Percentiles rank a stretch among this genome's conserved stretches.
Conservation (phyloP, 2,888 invertebrate species). For the Lithosia quadra region DNA sequence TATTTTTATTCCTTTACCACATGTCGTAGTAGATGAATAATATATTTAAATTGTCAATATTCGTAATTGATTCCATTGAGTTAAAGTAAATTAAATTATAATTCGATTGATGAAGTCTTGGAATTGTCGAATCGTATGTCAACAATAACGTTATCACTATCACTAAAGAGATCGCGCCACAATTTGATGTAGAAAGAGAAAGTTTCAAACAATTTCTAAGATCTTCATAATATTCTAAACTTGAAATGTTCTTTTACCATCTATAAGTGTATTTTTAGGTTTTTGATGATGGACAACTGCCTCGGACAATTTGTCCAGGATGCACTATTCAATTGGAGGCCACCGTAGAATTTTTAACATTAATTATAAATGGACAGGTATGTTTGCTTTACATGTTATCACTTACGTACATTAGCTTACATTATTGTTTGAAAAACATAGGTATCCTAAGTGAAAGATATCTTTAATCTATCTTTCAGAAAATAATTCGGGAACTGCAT, state of each 20-base stretch:
- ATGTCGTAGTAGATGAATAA: neutral
- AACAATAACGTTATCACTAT: slow-evolving; percentile 17
- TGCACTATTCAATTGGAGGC: slow-evolving; percentile 92
- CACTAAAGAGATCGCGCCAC: slow-evolving; percentile 32
- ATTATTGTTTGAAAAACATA: neutral
- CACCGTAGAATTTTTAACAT: slow-evolving; percentile 91
- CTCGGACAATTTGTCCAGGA: slow-evolving; percentile 91
- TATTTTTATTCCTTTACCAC: neutral
- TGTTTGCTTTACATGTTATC: slow-evolving; percentile 9
- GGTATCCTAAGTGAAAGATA: neutral
- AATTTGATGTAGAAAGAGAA: slow-evolving; percentile 10
- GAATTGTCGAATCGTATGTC: slow-evolving; percentile 32
- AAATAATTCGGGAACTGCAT: slow-evolving; percentile 75
- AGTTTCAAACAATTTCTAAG: neutral
- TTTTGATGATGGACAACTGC: slow-evolving; percentile 89
- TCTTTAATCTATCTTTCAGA: slow-evolving; percentile 63
- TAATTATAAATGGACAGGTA: slow-evolving; percentile 90
- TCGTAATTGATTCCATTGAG: neutral
- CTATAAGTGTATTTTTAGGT: slow-evolving; percentile 84
- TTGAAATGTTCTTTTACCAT: neutral
- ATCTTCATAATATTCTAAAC: neutral
- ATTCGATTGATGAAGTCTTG: slow-evolving; percentile 12
- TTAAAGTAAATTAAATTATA: neutral
- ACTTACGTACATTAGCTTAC: neutral
- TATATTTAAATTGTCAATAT: slow-evolving; percentile 16